Conservation (phyloP, 30 jellyfish, hydroid and myxozoan genomes). For the Kudoa iwatai region DNA sequence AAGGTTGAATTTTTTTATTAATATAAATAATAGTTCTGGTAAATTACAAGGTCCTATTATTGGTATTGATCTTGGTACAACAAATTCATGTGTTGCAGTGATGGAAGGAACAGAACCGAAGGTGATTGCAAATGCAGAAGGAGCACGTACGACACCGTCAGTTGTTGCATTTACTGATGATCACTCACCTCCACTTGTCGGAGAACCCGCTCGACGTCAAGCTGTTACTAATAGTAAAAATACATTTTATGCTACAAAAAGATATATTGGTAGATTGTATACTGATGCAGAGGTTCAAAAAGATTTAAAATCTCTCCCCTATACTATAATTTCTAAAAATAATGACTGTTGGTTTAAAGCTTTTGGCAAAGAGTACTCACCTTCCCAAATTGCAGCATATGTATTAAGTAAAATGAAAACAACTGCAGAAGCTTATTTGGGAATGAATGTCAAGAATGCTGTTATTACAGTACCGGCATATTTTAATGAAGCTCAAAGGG, state of each 20-base stretch:
- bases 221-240: constrained; percentile 56
- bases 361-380: constrained; percentile 44
- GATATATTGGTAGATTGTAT: constrained; percentile 51
- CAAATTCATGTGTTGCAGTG: constrained; percentile 71
- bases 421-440: constrained; percentile 70
- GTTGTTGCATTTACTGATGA: constrained; percentile 49
- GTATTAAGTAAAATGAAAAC: constrained; percentile 45
- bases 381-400: constrained; percentile 51
- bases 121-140: constrained; percentile 71
- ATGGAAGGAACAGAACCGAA: constrained; percentile 70
- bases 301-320: constrained; percentile 42
- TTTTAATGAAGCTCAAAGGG: constrained; percentile 96
- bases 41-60: constrained; percentile 41
- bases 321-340: constrained; percentile 16
- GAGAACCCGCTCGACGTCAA: constrained; percentile 88
- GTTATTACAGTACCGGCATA: constrained; percentile 99
- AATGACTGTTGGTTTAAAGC: constrained; percentile 88
- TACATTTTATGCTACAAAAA: constrained; percentile 38
- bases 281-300: constrained; percentile 63
- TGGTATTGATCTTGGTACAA: constrained; percentile 84
- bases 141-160: constrained; percentile 73
- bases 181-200: constrained; percentile 62
- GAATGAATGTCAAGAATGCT: constrained; percentile 89
- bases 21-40: too few relatives aligned
- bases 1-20: too few relatives aligned